Evolutionary conservation across 2,888 invertebrate genomes (phyloP), one percentile per base, ranked within the genome.

Genomic region (Zonitis immaculata): DNA sequence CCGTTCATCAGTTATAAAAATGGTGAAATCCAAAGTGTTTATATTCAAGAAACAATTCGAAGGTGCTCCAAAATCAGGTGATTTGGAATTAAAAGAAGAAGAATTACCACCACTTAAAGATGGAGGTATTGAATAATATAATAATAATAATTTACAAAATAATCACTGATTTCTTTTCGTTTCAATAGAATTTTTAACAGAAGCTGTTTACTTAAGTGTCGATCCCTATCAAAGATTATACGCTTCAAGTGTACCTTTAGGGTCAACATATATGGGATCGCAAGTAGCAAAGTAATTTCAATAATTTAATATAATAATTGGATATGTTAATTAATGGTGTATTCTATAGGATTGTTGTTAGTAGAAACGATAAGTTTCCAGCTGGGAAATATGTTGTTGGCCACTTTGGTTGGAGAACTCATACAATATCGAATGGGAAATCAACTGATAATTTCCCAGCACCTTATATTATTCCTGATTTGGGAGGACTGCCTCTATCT

Each of bases 191-290:
- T 81, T 85, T 61, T 74, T 88, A 48, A 76, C 82, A 2, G 80
- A 87, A 76, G 88, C 87, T 3, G 79, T 83, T 65, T 87, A 80
- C 68, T 69, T 87, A 0, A 86, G 86, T 59, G 85, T 88, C 16
- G 88, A 88, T 71, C 88, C 88, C 1, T 88, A 86, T 56, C 84
- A 86, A 83, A 77, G 85, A 59, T 78, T 79, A 1, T 82, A 81
- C 58, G 76, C 79, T 73, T 74, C 74, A 51, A 73, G 74, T 18
- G 59, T 75, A 74, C 52, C 74, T 73, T 18, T 61, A 63, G 85
- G 84, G 3, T 75, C 76, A 14, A 81, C 82, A 26, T 85, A 88
- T 83, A 81, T 85, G 47, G 87, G 87, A n/a, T 75, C 79, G 44
- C 87, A 88, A 77, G 80, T 88, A 30, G 86, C 84, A 7, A 84